Evolutionary conservation across 1,140 invertebrate species (phyloP), one percentile per base, ranked within the genome.

Genomic region (Diorhabda elongata): DNA sequence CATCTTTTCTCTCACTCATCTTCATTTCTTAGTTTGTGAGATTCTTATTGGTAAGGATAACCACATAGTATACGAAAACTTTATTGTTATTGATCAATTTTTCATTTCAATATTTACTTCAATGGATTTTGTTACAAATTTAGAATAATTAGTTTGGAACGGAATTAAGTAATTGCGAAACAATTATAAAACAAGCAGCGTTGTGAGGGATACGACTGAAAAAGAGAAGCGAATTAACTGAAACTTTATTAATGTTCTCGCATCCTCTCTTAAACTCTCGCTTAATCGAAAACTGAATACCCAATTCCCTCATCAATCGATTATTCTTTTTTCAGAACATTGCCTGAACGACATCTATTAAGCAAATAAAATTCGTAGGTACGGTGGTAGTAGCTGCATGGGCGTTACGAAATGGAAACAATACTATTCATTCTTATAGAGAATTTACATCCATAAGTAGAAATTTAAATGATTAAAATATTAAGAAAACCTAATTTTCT

Each of bases 231-330:
- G 47, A 52, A 52, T n/a, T 8, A 52, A 52, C 47, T 52, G 47
- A 52, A 52, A 52, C 47, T 52, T 52, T 52, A 52, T 52, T 52
- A 52, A 52, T n/a, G 47, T n/a, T 52, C 47, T 52, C 47, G 47
- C 47, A 52, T 52, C 47, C 47, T 52, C 47, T n/a, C 47, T 52
- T 52, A 52, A 52, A 52, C 47, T 8, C 47, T 52, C 47, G 47
- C 47, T n/a, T 52, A 52, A 52, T 52, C 47, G 47, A 52, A 52
- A 52, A 52, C 47, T n/a, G 47, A 52, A 52, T 52, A 52, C 47
- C 47, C 47, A 52, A 52, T 52, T 52, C 47, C 47, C 47, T n/a
- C 3, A 52, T 4, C 47, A 6, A 52, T 52, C n/a, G 47, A 52
- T 52, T 52, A 6, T 52, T n/a, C n/a, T 52, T n/a, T 52, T 52